These are phyloP conservation scores for Hydrozoanthus tunicans DNA, from an alignment of 64 coral and sea anemone genomes.

Conservation along the genomic window DNA sequence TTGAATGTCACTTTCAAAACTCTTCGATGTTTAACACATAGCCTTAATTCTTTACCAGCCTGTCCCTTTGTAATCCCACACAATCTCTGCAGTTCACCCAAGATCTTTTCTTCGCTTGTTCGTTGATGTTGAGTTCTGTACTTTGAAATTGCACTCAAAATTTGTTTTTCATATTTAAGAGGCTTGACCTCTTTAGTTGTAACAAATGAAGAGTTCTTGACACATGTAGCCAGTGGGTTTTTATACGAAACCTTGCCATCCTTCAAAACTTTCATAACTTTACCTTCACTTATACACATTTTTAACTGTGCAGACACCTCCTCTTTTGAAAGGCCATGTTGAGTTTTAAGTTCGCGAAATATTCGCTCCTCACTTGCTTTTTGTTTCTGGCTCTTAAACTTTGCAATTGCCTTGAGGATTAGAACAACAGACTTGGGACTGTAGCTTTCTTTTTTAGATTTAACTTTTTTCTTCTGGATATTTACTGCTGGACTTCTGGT, in stretches of 20 bases:
- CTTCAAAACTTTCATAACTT: slow-evolving; percentile 71
- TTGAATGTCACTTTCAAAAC: slow-evolving; percentile 89
- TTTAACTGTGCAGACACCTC: slow-evolving; percentile 70
- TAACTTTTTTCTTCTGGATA: background rate
- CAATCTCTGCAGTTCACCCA: slow-evolving; percentile 70
- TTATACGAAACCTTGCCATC: slow-evolving; percentile 85
- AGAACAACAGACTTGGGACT: slow-evolving; percentile 67
- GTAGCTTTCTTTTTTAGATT: slow-evolving; percentile 13
- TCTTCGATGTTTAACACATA: slow-evolving; percentile 75
- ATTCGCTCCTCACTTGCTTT: slow-evolving; percentile 93
- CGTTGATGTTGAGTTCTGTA: slow-evolving; percentile 91
- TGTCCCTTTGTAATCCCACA: slow-evolving; percentile 69
- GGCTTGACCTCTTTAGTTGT: slow-evolving; percentile 53
- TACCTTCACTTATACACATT: slow-evolving; percentile 76
- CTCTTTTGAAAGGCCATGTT: slow-evolving; percentile 62
- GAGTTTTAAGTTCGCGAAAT: slow-evolving; percentile 68
- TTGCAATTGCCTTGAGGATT: slow-evolving; percentile 87
- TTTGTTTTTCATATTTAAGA: slow-evolving; percentile 80
- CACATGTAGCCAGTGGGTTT: slow-evolving; percentile 41
- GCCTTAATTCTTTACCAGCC: slow-evolving; percentile 77
- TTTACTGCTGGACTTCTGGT: slow-evolving; percentile 1
- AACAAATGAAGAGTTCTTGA: background rate
- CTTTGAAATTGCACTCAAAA: slow-evolving; percentile 83
- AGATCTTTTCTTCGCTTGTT: slow-evolving; percentile 89
- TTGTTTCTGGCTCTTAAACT: slow-evolving; percentile 95